Evolutionary conservation across 2,113 vertebrate genomes (phyloP), one percentile per base, ranked within the genome.

Genomic region (Neolamprologus modestus): DNA sequence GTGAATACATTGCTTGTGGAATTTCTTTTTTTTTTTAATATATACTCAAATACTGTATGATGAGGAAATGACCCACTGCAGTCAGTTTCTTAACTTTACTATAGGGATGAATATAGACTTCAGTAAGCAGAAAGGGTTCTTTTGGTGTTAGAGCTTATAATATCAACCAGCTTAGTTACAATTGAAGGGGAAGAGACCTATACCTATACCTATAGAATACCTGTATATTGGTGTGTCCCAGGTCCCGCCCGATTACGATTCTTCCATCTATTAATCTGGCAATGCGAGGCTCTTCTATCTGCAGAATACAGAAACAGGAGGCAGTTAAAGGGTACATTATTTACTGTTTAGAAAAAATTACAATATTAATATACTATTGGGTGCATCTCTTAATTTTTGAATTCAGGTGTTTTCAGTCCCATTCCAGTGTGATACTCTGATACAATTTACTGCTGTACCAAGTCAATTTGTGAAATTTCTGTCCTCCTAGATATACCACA

Each of bases 141-240:
- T 84, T 54, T 45, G n/a, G 31, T 8, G 33, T 71, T 80, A 53
- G 14, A 9, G 6, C 54, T 14, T 9, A 55, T 19, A 59, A 59
- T 14, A 52, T 33, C 13, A 63, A 35, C 24, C 10, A 42, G n/a
- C 1, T 57, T 53, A 14, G 6, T 53, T 28, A 40, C 45, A 6
- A 9, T 4, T 7, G 6, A 59, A 13, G 16, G 5, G 14, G 3
- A 6, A 33, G n/a, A 53, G 11, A 2, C 45, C 45, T 47, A 47
- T 47, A 47, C 42, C 42, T 45, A 45, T 45, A 45, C 45, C 45
- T 47, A 47, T 47, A 47, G 5, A 7, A 9, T 13, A 42, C 98
- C 97, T 99, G 98, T 81, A 99, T 97, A 0, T 97, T 98, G 89
- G 99, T 99, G 90, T 98, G 98, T 13, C 99, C 98, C 0, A 97